These are phyloP conservation scores for Reticulitermes lucifugus DNA, from an alignment of 2,888 invertebrate species.

Conservation along the genomic window DNA sequence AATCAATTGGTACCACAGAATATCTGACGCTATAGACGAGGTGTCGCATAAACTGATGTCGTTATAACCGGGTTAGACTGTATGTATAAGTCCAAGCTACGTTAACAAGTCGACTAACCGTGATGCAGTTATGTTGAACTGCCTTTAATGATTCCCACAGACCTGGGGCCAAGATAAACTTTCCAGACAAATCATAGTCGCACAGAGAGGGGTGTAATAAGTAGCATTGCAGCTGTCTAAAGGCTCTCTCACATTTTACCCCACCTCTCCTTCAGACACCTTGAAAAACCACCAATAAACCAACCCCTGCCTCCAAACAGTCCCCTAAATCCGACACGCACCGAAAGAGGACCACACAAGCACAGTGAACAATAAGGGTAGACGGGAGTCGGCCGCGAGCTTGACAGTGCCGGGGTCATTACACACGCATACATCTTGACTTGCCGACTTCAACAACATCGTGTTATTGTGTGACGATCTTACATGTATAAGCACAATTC, in stretches of 20 bases:
- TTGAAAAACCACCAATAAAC: conserved; percentile 21
- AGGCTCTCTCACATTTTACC: background rate
- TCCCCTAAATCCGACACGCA: conserved; percentile 18
- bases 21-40: too few species aligned
- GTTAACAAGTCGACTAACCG: too few species aligned
- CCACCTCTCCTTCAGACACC: background rate
- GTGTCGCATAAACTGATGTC: too few species aligned
- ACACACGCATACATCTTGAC: conserved; percentile 27
- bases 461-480: conserved; percentile 37
- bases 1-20: too few species aligned
- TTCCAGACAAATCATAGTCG: background rate
- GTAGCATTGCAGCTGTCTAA: background rate
- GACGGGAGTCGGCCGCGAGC: background rate
- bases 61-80: too few species aligned
- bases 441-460: background rate
- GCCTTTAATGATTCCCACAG: background rate
- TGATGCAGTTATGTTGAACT: too few species aligned
- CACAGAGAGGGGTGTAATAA: background rate
- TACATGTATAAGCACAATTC: conserved; percentile 39
- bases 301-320: conserved; percentile 24
- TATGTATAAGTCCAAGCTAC: too few species aligned
- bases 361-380: background rate
- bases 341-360: background rate
- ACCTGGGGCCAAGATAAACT: background rate
- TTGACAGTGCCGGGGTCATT: background rate